Conservation (phyloP, 2,888 invertebrate genomes). For the Watsonalla binaria region DNA sequence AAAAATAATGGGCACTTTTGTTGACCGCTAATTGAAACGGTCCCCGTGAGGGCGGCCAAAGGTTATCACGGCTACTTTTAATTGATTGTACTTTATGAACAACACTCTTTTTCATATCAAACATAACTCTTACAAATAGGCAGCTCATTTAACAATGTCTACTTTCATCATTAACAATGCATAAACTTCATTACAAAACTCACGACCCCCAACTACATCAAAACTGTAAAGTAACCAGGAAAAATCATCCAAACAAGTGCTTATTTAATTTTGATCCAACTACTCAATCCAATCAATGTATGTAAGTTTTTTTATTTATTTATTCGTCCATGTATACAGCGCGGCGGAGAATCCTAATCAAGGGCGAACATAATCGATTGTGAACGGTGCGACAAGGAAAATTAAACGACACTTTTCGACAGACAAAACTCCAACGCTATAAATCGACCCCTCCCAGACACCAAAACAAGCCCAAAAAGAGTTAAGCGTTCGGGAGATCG, state of each 20-base stretch:
- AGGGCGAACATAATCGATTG: slow-evolving; percentile 66
- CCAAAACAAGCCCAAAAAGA: slow-evolving; percentile 69
- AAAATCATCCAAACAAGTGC: too few species aligned
- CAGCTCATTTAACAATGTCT: too few species aligned
- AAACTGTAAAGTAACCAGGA: too few species aligned
- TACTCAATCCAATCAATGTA: too few species aligned
- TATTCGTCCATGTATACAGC: background rate
- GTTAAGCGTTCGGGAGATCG: slow-evolving; percentile 77
- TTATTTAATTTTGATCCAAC: too few species aligned
- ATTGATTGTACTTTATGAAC: background rate
- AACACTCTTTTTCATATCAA: background rate
- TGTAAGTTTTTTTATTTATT: too few species aligned
- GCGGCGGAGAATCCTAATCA: slow-evolving; percentile 41
- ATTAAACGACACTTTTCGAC: slow-evolving; percentile 72
- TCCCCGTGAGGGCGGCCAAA: background rate
- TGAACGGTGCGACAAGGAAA: slow-evolving; percentile 58
- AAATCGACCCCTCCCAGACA: slow-evolving; percentile 60
- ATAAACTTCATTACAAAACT: too few species aligned
- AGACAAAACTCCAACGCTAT: slow-evolving; percentile 63
- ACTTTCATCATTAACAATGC: too few species aligned
- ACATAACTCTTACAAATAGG: too few species aligned
- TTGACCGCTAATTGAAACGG: background rate
- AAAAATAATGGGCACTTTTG: background rate
- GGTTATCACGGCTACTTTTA: background rate
- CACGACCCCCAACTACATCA: too few species aligned